phyloP scores from a whole-genome alignment of 2,797 vertebrate genomes.

The Luscinia megarhynchos region DNA sequence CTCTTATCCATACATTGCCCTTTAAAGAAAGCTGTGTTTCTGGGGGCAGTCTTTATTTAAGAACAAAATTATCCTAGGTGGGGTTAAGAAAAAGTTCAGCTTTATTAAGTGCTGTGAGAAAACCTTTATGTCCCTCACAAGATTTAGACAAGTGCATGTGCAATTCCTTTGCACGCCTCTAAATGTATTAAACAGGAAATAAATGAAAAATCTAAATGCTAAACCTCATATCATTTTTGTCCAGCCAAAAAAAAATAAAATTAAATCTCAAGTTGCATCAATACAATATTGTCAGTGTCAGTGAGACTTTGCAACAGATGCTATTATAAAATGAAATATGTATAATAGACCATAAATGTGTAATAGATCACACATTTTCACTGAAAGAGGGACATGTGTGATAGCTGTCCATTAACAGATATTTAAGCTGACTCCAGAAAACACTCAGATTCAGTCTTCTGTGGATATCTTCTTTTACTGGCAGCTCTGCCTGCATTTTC shows the following conservation, averaged over 20 bases:
- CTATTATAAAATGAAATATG: background rate
- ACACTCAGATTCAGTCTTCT: background rate
- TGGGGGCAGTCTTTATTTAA: constrained; percentile 18
- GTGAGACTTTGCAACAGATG: constrained; percentile 13
- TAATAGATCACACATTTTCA: background rate
- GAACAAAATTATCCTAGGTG: background rate
- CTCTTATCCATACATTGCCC: background rate
- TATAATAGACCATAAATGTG: no score
- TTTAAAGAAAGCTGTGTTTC: constrained; percentile 3
- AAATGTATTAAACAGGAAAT: background rate
- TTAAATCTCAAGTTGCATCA: background rate
- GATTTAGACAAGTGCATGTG: background rate
- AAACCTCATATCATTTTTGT: constrained; percentile 2
- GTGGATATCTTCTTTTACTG: background rate
- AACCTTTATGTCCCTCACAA: background rate
- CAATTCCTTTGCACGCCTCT: background rate
- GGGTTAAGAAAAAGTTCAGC: background rate
- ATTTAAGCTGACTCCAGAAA: constrained; percentile 36
- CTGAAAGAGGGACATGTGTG: background rate
- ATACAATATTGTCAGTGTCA: background rate
- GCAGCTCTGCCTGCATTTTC: constrained; percentile 2
- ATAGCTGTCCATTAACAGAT: background rate
- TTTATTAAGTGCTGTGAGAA: constrained; percentile 16
- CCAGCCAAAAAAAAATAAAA: background rate
- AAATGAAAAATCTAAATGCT: background rate